Evolutionary conservation across 1,140 invertebrate species (phyloP), one percentile per base, ranked within the genome.

Genomic region (Lepidurus apus): DNA sequence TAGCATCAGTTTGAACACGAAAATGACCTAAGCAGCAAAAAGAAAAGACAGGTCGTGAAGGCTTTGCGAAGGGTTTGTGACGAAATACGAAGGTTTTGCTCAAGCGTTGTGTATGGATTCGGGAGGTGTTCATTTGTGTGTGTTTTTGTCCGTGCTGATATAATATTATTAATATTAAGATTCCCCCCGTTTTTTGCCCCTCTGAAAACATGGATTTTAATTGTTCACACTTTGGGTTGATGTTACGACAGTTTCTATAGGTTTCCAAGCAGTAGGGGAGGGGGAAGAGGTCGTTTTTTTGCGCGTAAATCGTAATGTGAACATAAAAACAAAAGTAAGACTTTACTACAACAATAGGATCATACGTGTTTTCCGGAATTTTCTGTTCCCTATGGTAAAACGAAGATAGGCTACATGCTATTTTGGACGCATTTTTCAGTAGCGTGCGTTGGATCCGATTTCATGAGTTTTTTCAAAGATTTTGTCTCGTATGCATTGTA

Each of bases 241-340:
- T 65, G 53, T 65, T 65, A 65, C 53, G 53, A 65, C 53, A 21
- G 53, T 65, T 65, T 65, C 21, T 17, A 21, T 21, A 65, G 13
- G 53, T 65, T 65, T 65, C 53, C 53, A 65, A 21, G 53, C 53
- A 65, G 13, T n/a, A 65, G 53, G 53, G 53, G 53, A 65, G 53
- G 53, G 53, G 53, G 53, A 65, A 13, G 8, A 65, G 53, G 53
- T 13, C 21, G n/a, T n/a, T 65, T 65, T 65, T 65, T 65, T 13
- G 53, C 10, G n/a, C 53, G 13, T 65, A 65, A 65, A 65, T 21
- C 53, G 53, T 65, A 65, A 65, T 65, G 53, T 65, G 21, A 13
- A 17, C 53, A 65, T 34, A 34, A 34, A 34, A 34, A 34, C 34
- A 34, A 34, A 21, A 65, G 53, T 65, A 65, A 65, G 53, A 65